Percentiles rank a stretch among this genome's conserved stretches.
Evolutionary conservation across 2,113 vertebrate species (phyloP).

Genomic region (Acrocephalus kingi): DNA sequence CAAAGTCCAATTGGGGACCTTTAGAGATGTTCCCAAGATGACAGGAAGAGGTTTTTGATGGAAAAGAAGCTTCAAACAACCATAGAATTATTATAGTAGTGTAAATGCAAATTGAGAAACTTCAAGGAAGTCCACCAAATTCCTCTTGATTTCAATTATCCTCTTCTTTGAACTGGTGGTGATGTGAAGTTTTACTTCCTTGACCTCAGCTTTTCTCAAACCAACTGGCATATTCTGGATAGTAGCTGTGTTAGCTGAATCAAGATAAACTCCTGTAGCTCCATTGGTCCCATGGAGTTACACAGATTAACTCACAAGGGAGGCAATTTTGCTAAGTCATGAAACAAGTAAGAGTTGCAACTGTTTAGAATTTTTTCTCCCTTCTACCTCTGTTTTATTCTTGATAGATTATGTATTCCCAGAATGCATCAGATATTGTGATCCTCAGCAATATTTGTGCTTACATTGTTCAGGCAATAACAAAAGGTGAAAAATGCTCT

Average conservation of each 20-base stretch:
- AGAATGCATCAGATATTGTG: neutral
- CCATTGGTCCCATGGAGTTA: neutral
- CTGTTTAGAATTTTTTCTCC: neutral
- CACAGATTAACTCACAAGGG: neutral
- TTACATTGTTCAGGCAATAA: neutral
- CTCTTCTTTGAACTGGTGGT: neutral
- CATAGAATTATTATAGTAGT: neutral
- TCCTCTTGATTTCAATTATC: constrained; percentile 15
- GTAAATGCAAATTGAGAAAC: neutral
- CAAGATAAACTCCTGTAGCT: neutral
- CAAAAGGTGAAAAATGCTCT: constrained; percentile 27
- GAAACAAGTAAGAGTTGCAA: neutral
- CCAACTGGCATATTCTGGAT: neutral
- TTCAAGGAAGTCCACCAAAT: neutral
- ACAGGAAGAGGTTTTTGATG: neutral
- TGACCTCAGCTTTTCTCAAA: neutral
- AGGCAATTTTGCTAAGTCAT: neutral
- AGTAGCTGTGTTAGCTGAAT: neutral
- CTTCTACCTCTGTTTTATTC: neutral
- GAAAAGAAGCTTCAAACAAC: neutral
- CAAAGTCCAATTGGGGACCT: neutral
- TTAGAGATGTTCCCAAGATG: neutral
- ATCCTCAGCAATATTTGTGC: neutral
- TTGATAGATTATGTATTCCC: neutral
- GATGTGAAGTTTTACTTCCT: neutral